Conservation (phyloP, 2,113 vertebrate genomes). For the Oenanthe oenanthe region DNA sequence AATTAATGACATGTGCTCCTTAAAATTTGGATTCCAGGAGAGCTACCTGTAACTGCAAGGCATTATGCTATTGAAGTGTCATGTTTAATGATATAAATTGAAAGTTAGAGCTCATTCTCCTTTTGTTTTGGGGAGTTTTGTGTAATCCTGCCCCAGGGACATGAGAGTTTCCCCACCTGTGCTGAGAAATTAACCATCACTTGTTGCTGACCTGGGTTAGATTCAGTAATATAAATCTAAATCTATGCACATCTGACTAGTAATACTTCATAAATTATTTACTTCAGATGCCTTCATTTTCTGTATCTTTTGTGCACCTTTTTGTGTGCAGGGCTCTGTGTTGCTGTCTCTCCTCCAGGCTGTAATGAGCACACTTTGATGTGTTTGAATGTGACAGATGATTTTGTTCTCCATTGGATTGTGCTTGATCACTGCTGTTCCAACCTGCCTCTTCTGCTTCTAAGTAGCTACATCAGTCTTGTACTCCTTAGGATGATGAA, state of each 20-base stretch:
- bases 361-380: neutral
- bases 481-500: neutral
- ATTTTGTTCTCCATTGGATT: neutral
- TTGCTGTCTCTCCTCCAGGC: neutral
- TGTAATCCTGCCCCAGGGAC: neutral
- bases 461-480: neutral
- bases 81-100: neutral
- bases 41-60: neutral
- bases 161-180: neutral
- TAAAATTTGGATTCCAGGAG: neutral
- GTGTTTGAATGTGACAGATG: neutral
- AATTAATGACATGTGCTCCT: neutral
- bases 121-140: neutral
- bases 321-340: neutral
- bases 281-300: neutral
- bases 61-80: neutral
- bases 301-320: neutral
- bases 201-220: neutral
- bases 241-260: neutral
- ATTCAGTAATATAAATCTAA: rapidly evolving
- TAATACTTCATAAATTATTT: rapidly evolving
- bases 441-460: neutral
- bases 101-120: neutral
- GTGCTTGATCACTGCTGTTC: neutral
- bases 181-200: neutral